Evolutionary conservation across 2,113 vertebrate genomes (phyloP), one percentile per base, ranked within the genome.

Genomic region (Asarcornis scutulata): DNA sequence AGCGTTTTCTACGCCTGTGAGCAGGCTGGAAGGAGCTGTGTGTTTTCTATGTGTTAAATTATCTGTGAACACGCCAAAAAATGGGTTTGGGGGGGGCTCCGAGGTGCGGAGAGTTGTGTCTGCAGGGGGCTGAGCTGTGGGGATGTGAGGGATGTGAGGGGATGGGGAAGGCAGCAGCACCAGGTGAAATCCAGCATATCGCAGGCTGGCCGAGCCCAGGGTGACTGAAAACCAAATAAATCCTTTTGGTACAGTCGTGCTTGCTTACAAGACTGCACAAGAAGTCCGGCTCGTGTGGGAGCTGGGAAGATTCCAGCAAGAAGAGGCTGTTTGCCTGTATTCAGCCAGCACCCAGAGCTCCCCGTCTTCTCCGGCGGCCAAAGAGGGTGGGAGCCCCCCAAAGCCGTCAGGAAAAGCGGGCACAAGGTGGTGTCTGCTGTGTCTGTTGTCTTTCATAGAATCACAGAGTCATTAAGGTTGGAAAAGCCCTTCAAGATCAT

Each of bases 231-330:
- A 31, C 22, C 18, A 13, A 46, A 27, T 38, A 36, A 40, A 36
- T 38, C 16, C 25, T 38, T 38, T 63, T 40, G 34, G 25, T 17
- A 26, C 14, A 27, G 15, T 63, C 25, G 2, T 36, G 12, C 16
- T 63, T 63, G 11, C 27, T 40, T 38, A 63, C 25, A 40, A 63
- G 60, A 63, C 10, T 1, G 58, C 34, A 1, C 17, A 0, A 44
- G 1, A 18, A 2, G 48, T 2, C 16, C 58, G 3, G 1, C 27
- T 27, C 14, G 2, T 20, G 11, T 9, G 75, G 53, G 14, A 48
- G 1, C 0, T 12, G 23, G 13, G 63, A 4, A 4, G 16, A 1
- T 11, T 2, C 25, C 32, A 7, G 68, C 38, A 4, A 2, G 0
- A 6, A 29, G 68, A 21, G 75, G 55, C 62, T 17, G 25, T 7